Evolutionary conservation across 2,888 invertebrate species (phyloP), one percentile per base, ranked within the genome.

Genomic region (Athalia circularis): DNA sequence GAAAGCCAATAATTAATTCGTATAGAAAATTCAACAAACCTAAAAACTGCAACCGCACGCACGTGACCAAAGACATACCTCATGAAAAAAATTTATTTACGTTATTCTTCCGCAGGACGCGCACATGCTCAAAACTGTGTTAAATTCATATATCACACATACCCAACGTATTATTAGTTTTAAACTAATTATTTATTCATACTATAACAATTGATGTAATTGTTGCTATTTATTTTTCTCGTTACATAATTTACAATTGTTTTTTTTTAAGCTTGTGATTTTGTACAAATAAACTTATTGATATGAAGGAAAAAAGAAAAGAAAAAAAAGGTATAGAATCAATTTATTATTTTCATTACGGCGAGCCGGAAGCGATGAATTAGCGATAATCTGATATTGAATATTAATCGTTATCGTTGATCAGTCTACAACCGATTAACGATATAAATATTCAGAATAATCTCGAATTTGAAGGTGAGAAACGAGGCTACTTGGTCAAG

Each of bases 401-500:
- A 72, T 72, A 72, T 59, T 57, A 72, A 72, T 72, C 45, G 57
- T 45, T 11, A n/a, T n/a, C 47, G 47, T 68, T 29, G 29, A 29
- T 29, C 29, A 59, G 59, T 72, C 59, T 45, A 47, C 59, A 13
- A 59, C 7, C 75, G 62, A 75, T 75, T 75, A 75, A 64, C 62
- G 62, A 75, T 50, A 29, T 29, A 75, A 61, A 75, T 75, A 62
- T 62, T 64, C 9, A 45, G 64, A 75, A 75, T 75, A 48, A 15
- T 75, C 62, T 62, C 62, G 75, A 62, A 75, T 75, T 29, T 29
- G 29, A 29, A 29, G 29, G 29, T 29, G 29, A 29, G 75, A 75
- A 75, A 50, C 62, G 75, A 75, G 75, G 75, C 75, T 75, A 75
- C 75, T 75, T 75, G 75, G 75, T 75, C 75, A 75, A 57, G 62